Conservation (phyloP, 2,797 vertebrate genomes). For the Chiloscyllium punctatum region DNA sequence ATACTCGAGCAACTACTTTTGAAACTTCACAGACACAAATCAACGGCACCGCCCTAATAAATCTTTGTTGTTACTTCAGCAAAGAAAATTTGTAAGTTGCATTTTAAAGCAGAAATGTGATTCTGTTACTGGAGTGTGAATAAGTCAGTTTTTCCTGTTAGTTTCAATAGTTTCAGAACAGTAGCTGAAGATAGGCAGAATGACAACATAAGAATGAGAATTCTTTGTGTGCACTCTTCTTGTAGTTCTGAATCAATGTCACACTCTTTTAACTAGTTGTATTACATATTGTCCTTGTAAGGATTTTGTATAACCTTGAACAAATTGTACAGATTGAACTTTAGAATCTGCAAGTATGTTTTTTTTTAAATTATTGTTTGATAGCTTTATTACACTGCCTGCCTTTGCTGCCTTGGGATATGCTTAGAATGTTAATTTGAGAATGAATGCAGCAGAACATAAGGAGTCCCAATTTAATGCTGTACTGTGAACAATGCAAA, state of each 20-base stretch:
- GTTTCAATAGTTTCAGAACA: background rate
- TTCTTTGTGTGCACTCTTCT: background rate
- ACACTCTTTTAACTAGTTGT: background rate
- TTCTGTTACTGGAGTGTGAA: background rate
- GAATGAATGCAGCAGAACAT: background rate
- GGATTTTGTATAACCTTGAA: background rate
- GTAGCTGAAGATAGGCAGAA: background rate
- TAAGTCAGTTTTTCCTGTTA: background rate
- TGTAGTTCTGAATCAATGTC: background rate
- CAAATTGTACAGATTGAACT: background rate
- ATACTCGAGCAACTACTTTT: background rate
- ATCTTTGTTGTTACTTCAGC: background rate
- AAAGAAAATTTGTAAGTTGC: background rate
- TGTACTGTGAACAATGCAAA: background rate
- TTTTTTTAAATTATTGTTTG: background rate
- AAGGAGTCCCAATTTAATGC: background rate
- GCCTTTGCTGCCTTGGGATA: background rate
- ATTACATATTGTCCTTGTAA: background rate
- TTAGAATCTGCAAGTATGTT: background rate
- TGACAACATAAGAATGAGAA: background rate
- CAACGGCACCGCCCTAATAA: background rate
- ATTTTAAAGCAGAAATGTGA: background rate
- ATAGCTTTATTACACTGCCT: background rate
- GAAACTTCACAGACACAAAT: background rate
- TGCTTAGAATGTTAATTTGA: background rate